phyloP scores from a whole-genome alignment of 2,797 vertebrate species.

The Etheostoma perlongum region DNA sequence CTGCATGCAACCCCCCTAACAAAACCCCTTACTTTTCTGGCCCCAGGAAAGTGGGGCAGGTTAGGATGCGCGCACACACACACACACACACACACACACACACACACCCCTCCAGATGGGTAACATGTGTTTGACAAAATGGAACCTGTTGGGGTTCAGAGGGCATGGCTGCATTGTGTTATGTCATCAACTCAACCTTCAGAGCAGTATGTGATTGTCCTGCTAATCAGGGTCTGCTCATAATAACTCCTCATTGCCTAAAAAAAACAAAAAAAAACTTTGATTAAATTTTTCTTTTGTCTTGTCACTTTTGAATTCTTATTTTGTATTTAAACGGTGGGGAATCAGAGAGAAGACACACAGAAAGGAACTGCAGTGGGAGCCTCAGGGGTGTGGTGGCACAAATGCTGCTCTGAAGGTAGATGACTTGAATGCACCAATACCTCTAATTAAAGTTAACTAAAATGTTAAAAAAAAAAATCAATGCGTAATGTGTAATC shows the following conservation, averaged over 20 bases:
- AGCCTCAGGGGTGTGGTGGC: not conserved
- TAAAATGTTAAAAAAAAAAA: not conserved
- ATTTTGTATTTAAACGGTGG: slow-evolving; percentile 26
- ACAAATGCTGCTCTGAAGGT: slow-evolving; percentile 15
- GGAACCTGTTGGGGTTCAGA: slow-evolving; percentile 78
- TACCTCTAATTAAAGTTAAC: not conserved
- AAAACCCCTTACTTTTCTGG: slow-evolving; percentile 71
- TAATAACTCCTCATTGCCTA: slow-evolving; percentile 1
- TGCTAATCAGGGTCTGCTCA: slow-evolving; percentile 58
- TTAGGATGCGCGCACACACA: slow-evolving; percentile 46
- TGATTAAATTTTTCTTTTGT: too few relatives aligned
- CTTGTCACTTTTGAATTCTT: not conserved
- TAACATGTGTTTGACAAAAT: slow-evolving; percentile 70
- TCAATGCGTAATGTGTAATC: not conserved
- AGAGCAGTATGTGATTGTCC: slow-evolving; percentile 52
- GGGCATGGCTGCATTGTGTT: slow-evolving; percentile 69
- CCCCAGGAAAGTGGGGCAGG: slow-evolving; percentile 79
- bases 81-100: slow-evolving; percentile 31
- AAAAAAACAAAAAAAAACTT: not conserved
- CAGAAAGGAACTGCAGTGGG: not conserved
- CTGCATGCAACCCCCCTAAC: slow-evolving; percentile 73
- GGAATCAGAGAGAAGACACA: slow-evolving; percentile 26
- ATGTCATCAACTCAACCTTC: slow-evolving; percentile 75
- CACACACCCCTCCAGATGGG: slow-evolving; percentile 70
- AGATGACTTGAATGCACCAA: slow-evolving; percentile 1